Evolutionary conservation across 2,113 vertebrate species (phyloP), one percentile per base, ranked within the genome.

Genomic region (Chitala chitala): DNA sequence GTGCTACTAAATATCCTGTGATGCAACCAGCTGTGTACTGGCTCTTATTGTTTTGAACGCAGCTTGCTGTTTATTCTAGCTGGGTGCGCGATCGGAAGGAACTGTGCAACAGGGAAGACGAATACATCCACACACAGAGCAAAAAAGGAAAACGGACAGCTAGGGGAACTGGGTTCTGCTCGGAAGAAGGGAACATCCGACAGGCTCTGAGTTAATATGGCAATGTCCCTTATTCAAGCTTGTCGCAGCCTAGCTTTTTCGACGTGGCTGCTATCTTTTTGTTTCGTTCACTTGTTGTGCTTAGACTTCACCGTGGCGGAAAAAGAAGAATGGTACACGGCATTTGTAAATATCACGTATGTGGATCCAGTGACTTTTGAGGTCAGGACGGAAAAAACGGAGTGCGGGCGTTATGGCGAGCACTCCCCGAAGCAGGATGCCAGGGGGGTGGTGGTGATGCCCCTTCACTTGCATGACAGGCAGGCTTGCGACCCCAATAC

Each of bases 301-400:
- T 84, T 98, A 92, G 96, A 98, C 91, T 95, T 97, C 83, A 95
- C 96, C 9, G 96, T 95, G 73, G 96, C 96, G 12, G 96, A 98
- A 90, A 98, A 96, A 83, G 95, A 99, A 86, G 96, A 99, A 75
- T 99, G 96, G 96, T 99, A 98, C 92, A 98, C 96, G 12, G 96
- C 96, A 26, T 97, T 98, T 81, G 95, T 99, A 77, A 98, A 98
- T 90, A 94, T 99, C 87, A 96, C 94, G 76, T 96, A 98, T 77
- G 79, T 87, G 54, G 96, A 98, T 81, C 93, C 95, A n/a, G 84
- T 83, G 42, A 88, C 87, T 0, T 79, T 87, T 10, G 90, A 93
- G 86, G 83, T 91, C 65, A 90, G 74, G 84, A 93, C 90, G 3
- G 96, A 99, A 87, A 94, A 92, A 82, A 94, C 85, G n/a, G 96